phyloP scores from a whole-genome alignment of 2,888 invertebrate genomes.

The Himalopsyche japonica region DNA sequence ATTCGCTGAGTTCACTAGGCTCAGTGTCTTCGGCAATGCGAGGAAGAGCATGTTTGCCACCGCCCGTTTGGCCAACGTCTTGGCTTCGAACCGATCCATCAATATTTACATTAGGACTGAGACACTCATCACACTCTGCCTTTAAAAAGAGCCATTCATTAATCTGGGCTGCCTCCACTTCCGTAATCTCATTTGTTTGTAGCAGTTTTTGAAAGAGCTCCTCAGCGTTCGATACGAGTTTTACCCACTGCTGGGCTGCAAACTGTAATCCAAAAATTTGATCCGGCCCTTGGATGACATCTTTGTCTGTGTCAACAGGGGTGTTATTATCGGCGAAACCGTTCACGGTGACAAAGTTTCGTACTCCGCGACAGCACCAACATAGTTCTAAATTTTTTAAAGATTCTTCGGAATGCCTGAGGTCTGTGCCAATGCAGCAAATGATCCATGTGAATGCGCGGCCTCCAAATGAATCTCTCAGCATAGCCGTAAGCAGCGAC shows the following conservation, averaged over 20 bases:
- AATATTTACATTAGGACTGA: constrained; percentile 56
- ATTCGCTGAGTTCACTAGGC: constrained; percentile 64
- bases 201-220: constrained; percentile 78
- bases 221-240: constrained; percentile 82
- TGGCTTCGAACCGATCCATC: constrained; percentile 46
- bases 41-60: constrained; percentile 55
- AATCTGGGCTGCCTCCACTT: constrained; percentile 72
- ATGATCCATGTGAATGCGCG: constrained; percentile 74
- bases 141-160: constrained; percentile 83
- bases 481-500: constrained; percentile 69
- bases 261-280: constrained; percentile 73
- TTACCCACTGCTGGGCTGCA: constrained; percentile 81
- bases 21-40: constrained; percentile 61
- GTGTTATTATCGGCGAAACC: constrained; percentile 69
- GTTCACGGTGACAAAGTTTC: constrained; percentile 73
- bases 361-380: constrained; percentile 67
- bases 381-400: constrained; percentile 70
- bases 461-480: constrained; percentile 76
- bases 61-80: constrained; percentile 50
- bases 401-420: constrained; percentile 70
- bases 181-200: constrained; percentile 69
- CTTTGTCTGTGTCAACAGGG: constrained; percentile 56
- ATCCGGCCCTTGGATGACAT: constrained; percentile 34
- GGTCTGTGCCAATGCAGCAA: constrained; percentile 72
- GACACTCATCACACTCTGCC: constrained; percentile 85